Evolutionary conservation across 2,797 vertebrate species (phyloP), one percentile per base, ranked within the genome.

Genomic region (Huso huso): DNA sequence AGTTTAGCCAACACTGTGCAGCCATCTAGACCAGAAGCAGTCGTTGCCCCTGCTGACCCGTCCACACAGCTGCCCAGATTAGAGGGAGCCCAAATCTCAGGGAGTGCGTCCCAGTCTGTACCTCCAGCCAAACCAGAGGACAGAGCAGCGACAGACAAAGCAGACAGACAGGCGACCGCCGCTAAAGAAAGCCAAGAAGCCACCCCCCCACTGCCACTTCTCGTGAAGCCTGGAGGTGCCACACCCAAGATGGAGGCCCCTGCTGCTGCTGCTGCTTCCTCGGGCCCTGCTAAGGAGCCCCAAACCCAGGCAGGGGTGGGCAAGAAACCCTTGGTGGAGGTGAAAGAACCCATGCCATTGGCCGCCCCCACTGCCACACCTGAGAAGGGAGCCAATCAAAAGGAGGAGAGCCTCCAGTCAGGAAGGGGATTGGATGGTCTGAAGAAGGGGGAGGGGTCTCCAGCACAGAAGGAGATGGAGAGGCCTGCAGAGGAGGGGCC

Each of bases 391-490:
- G 72, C 7, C 10, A n/a, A 48, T 57, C 37, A 48, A n/a, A 63
- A n/a, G n/a, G n/a, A 51, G 62, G 64, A 62, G 65, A 52, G 23
- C 23, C 61, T 6, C 60, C 48, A 15, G 13, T 52, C 51, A 63
- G 48, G 48, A 51, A n/a, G 48, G 51, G 71, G 58, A 59, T 55
- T 65, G 63, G 23, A 23, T 1, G 52, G 48, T n/a, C 60, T 68
- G 63, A 59, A 63, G 51, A 50, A 51, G 70, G 79, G 71, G 70
- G 81, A 85, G 60, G 78, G 72, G 69, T n/a, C n/a, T n/a, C 74
- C 80, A 72, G 69, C 71, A 53, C 23, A 52, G 75, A 71, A 74
- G 1, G 77, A 79, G 15, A 51, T 55, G 13, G 70, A 69, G 8
- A 51, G 8, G 15, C n/a, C 9, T 8, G 51, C 6, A 10, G 62